A percentile compares a stretch with the other conserved stretches of the same genome.
These are phyloP conservation scores for Misgurnus anguillicaudatus DNA, from an alignment of 2,113 vertebrate genomes.

Conservation along the genomic window DNA sequence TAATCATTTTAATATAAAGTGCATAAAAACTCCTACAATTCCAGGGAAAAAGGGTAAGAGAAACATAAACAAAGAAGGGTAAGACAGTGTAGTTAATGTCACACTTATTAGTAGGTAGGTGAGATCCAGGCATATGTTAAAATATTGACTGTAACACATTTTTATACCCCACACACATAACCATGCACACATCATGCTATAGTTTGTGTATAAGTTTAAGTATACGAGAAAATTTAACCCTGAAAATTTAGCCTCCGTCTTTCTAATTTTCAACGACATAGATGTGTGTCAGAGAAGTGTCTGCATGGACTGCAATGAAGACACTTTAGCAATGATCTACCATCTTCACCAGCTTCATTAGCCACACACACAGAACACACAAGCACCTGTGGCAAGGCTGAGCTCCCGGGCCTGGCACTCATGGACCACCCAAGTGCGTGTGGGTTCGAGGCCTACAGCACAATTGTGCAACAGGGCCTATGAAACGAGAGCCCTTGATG, in stretches of 20 bases:
- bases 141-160: slow-evolving; percentile 5
- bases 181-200: neutral
- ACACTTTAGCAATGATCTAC: slow-evolving; percentile 52
- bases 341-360: slow-evolving; percentile 46
- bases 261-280: slow-evolving; percentile 28
- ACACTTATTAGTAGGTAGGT: slow-evolving; percentile 79
- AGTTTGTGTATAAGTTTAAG: slow-evolving; percentile 1
- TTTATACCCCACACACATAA: neutral
- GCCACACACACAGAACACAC: slow-evolving; percentile 53
- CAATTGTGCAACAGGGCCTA: slow-evolving; percentile 40
- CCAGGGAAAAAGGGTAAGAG: slow-evolving; percentile 46
- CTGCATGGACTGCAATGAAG: slow-evolving; percentile 33
- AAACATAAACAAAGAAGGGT: neutral
- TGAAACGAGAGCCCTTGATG: slow-evolving; percentile 58
- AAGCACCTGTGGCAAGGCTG: slow-evolving; percentile 53
- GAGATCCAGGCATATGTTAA: slow-evolving; percentile 29
- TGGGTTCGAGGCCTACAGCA: slow-evolving; percentile 48
- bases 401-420: slow-evolving; percentile 36
- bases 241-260: too few relatives aligned
- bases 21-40: slow-evolving; percentile 42
- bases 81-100: slow-evolving; percentile 77
- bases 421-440: slow-evolving; percentile 49
- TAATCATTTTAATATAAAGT: neutral
- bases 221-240: neutral
- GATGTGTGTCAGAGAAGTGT: slow-evolving; percentile 40